phyloP scores from a whole-genome alignment of 2,888 invertebrate species.

The Spicauda simplicius region DNA sequence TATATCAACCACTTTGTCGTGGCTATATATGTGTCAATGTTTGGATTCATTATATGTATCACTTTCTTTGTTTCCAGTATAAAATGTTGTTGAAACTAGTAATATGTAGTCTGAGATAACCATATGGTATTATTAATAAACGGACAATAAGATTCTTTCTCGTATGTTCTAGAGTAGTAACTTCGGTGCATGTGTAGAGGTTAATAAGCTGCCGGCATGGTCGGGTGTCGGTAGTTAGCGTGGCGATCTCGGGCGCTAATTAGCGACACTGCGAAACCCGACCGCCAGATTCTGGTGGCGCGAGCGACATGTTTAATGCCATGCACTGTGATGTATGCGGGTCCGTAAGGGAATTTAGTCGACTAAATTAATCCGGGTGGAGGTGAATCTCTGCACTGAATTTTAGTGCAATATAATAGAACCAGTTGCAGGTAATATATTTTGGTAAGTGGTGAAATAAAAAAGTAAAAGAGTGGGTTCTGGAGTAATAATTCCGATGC shows the following conservation, averaged over 20 bases:
- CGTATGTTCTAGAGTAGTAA: too few species aligned
- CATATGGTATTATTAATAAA: constrained; percentile 62
- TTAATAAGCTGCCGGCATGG: constrained; percentile 67
- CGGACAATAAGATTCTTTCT: constrained; percentile 42
- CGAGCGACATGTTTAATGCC: constrained; percentile 49
- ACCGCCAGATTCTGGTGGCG: constrained; percentile 24
- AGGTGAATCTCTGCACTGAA: background rate
- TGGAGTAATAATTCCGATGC: too few species aligned
- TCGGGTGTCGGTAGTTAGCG: constrained; percentile 79
- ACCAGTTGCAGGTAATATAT: background rate
- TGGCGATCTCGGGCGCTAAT: constrained; percentile 80
- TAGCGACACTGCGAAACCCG: constrained; percentile 64
- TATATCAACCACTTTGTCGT: too few species aligned
- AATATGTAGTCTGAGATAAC: too few species aligned
- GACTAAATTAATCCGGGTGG: constrained; percentile 16
- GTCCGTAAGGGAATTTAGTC: constrained; percentile 11
- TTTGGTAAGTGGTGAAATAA: background rate
- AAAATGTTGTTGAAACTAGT: too few species aligned
- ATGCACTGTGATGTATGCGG: constrained; percentile 37
- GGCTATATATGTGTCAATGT: too few species aligned
- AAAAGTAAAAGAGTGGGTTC: background rate
- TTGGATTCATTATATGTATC: too few species aligned
- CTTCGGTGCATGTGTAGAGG: constrained; percentile 28
- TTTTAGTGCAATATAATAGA: background rate
- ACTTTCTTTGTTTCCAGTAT: too few species aligned